Percentiles rank a stretch among this genome's conserved stretches.
phyloP scores from a whole-genome alignment of 1,140 invertebrate genomes.

The Lepidotrigona ventralis region DNA sequence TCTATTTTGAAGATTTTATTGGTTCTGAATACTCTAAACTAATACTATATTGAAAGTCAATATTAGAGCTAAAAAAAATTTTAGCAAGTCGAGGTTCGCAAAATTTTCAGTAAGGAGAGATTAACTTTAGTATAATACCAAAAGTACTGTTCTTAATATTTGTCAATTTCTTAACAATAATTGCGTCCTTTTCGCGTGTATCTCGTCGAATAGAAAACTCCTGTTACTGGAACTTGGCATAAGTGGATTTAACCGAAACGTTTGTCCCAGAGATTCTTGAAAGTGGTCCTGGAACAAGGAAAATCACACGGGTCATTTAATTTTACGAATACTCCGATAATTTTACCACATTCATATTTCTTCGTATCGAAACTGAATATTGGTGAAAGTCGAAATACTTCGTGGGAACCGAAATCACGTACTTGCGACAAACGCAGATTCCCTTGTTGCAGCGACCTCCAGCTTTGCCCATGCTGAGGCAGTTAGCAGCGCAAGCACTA shows the following conservation, averaged over 20 bases:
- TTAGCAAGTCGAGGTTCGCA: neutral
- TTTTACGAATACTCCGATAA: too few relatives aligned
- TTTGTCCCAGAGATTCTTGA: constrained; percentile 50
- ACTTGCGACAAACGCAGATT: constrained; percentile 66
- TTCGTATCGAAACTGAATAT: too few relatives aligned
- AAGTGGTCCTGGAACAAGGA: constrained; percentile 24
- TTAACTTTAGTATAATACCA: neutral
- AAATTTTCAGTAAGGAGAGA: neutral
- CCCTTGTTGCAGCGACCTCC: constrained; percentile 56
- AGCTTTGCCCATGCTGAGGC: constrained; percentile 66
- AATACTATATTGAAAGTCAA: neutral
- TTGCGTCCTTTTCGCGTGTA: neutral
- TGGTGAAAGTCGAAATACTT: too few relatives aligned
- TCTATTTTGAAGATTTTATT: neutral
- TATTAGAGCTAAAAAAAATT: neutral
- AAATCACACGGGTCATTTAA: neutral
- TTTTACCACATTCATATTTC: too few relatives aligned
- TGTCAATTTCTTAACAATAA: neutral
- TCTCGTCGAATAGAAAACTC: neutral
- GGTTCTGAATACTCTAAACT: neutral
- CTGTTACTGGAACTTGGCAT: too few relatives aligned
- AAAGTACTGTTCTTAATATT: neutral
- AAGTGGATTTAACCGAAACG: constrained; percentile 39
- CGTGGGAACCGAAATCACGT: neutral
- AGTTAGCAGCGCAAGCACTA: constrained; percentile 70